Evolutionary conservation across 2,888 invertebrate genomes (phyloP).

Genomic region (Eilema griseolum): DNA sequence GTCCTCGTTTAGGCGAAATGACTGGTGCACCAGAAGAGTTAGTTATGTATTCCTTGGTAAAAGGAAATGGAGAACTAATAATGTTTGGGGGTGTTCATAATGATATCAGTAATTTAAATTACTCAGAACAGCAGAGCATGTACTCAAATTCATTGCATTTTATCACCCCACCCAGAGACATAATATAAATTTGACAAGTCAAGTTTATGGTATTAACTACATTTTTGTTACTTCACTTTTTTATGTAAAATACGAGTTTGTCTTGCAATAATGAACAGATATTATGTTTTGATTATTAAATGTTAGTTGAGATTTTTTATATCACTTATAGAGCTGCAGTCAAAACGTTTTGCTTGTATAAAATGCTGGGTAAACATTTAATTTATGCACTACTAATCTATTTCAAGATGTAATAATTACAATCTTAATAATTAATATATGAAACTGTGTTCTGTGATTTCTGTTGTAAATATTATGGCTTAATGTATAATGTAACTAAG

Average conservation of each 20-base stretch:
- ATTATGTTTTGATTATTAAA: constrained; percentile 30
- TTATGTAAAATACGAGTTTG: constrained; percentile 38
- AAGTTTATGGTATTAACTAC: constrained; percentile 19
- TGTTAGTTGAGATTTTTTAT: constrained; percentile 34
- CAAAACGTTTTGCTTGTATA: constrained; percentile 16
- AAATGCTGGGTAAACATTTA: constrained; percentile 13
- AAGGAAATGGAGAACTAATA: constrained; percentile 96
- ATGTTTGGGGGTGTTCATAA: constrained; percentile 98
- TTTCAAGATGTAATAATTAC: constrained; percentile 34
- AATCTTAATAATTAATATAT: constrained; percentile 46
- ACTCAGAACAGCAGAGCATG: constrained; percentile 87
- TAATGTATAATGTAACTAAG: constrained; percentile 70
- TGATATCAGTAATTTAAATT: constrained; percentile 89
- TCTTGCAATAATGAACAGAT: constrained; percentile 26
- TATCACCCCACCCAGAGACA: constrained; percentile 90
- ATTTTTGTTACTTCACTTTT: constrained; percentile 30
- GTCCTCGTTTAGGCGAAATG: constrained; percentile 89
- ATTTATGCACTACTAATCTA: constrained; percentile 23
- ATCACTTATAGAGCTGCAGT: constrained; percentile 17
- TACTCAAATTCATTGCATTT: constrained; percentile 93
- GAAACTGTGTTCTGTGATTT: constrained; percentile 74
- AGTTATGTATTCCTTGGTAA: constrained; percentile 95
- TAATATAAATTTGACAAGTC: constrained; percentile 80
- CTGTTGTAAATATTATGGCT: constrained; percentile 76
- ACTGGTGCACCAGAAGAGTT: constrained; percentile 94